phyloP scores from a whole-genome alignment of 2,888 invertebrate genomes.

The Chloroclystis v-ata region DNA sequence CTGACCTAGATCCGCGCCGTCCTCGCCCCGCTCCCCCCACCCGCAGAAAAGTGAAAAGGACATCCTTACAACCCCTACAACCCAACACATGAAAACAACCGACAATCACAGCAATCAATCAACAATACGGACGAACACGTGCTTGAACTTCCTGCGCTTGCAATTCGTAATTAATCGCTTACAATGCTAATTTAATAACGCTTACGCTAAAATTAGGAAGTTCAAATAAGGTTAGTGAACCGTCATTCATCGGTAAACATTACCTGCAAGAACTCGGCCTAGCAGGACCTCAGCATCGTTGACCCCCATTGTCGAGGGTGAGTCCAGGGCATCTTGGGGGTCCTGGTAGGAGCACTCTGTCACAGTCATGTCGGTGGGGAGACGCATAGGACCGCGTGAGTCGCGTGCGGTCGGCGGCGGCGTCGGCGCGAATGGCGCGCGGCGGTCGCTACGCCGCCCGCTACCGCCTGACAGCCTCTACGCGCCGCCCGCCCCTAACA shows the following conservation, averaged over 20 bases:
- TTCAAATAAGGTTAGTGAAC: slow-evolving; percentile 30
- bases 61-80: slow-evolving; percentile 40
- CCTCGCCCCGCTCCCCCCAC: slow-evolving; percentile 33
- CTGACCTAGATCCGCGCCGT: slow-evolving; percentile 68
- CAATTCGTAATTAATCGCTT: slow-evolving; percentile 20
- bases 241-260: slow-evolving; percentile 32
- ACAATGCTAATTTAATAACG: slow-evolving; percentile 4
- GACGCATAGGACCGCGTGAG: slow-evolving; percentile 64
- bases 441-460: slow-evolving; percentile 61
- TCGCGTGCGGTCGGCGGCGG: slow-evolving; percentile 75
- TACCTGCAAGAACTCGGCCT: slow-evolving; percentile 72
- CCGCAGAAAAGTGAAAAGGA: slow-evolving; percentile 72
- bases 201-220: slow-evolving; percentile 24
- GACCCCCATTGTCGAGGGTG: too few species aligned
- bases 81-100: slow-evolving; percentile 16
- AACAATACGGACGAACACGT: slow-evolving; percentile 14
- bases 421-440: slow-evolving; percentile 72
- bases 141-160: slow-evolving; percentile 13
- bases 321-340: slow-evolving; percentile 33
- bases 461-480: slow-evolving; percentile 46
- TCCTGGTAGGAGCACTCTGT: slow-evolving; percentile 61
- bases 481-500: slow-evolving; percentile 53
- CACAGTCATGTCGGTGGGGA: slow-evolving; percentile 68
- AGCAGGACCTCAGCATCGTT: slow-evolving; percentile 66
- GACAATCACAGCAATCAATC: neutral